These are phyloP conservation scores for Anguilla japonica DNA, from an alignment of 2,113 vertebrate species.

Conservation along the genomic window DNA sequence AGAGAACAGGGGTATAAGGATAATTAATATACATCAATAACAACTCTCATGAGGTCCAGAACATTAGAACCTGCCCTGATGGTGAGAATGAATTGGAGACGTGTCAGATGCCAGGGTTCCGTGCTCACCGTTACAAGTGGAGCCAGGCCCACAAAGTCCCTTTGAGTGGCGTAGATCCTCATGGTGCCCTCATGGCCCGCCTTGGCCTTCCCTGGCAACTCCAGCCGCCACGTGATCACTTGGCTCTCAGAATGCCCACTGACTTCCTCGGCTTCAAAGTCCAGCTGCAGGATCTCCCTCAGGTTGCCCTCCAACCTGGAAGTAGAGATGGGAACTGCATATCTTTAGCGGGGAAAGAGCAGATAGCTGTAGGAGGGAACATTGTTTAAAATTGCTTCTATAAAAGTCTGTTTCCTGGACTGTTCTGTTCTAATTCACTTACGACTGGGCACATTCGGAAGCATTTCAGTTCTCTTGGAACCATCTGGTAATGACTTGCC, in stretches of 20 bases:
- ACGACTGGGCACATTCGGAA: too few relatives aligned
- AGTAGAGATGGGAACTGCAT: constrained; percentile 5
- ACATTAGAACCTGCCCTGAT: not conserved
- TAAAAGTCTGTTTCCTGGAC: not conserved
- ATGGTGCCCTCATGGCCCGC: constrained; percentile 76
- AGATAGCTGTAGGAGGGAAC: not conserved
- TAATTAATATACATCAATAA: not conserved
- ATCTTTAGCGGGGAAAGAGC: not conserved
- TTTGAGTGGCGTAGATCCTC: constrained; percentile 84
- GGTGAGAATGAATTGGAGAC: not conserved
- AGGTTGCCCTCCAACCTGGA: constrained; percentile 61
- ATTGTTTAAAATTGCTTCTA: not conserved
- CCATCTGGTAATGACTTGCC: not conserved
- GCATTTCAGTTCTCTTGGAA: not conserved
- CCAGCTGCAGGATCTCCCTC: constrained; percentile 88
- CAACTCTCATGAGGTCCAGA: not conserved
- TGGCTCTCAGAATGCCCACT: constrained; percentile 74
- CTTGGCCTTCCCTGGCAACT: constrained; percentile 70
- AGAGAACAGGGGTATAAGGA: not conserved
- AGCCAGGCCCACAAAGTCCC: constrained; percentile 80
- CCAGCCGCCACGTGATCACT: constrained; percentile 89
- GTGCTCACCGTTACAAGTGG: constrained; percentile 86
- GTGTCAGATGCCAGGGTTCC: constrained; percentile 20
- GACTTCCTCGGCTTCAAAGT: constrained; percentile 82
- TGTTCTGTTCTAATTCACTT: too few relatives aligned